Conservation (phyloP, 2,888 invertebrate species). For the Dysmachus trigonus region DNA sequence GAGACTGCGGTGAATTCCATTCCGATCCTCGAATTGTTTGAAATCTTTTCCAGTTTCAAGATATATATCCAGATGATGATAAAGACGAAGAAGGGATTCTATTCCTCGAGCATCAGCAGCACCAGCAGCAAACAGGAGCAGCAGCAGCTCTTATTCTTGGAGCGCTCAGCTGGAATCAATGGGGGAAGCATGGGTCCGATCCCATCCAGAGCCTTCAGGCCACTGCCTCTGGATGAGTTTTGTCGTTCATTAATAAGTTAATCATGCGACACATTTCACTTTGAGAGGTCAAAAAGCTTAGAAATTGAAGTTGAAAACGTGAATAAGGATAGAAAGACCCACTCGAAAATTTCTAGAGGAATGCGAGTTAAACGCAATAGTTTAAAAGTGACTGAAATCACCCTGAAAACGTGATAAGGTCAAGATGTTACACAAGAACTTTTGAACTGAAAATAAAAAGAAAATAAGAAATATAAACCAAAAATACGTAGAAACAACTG, state of each 20-base stretch:
- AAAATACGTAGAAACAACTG: neutral
- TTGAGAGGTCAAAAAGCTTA: neutral
- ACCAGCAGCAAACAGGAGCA: too few species aligned
- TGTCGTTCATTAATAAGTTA: neutral
- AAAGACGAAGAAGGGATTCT: neutral
- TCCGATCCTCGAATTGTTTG: neutral
- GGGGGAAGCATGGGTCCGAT: neutral
- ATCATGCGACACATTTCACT: slow-evolving; percentile 6
- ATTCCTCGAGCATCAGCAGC: neutral
- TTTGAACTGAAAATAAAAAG: neutral
- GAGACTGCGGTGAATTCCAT: neutral
- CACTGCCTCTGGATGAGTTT: neutral
- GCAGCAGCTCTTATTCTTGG: neutral
- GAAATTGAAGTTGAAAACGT: neutral
- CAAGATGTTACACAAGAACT: neutral
- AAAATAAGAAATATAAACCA: neutral
- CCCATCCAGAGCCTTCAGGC: neutral
- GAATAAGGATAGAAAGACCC: neutral
- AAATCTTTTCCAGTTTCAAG: neutral
- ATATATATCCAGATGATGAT: neutral
- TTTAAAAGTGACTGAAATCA: neutral
- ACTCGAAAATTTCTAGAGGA: neutral
- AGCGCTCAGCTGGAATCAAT: neutral
- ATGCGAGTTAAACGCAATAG: neutral
- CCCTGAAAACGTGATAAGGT: neutral